Percentiles rank a stretch among this genome's conserved stretches.
phyloP scores from a whole-genome alignment of 2,888 invertebrate genomes.

The Eupithecia exiguata region DNA sequence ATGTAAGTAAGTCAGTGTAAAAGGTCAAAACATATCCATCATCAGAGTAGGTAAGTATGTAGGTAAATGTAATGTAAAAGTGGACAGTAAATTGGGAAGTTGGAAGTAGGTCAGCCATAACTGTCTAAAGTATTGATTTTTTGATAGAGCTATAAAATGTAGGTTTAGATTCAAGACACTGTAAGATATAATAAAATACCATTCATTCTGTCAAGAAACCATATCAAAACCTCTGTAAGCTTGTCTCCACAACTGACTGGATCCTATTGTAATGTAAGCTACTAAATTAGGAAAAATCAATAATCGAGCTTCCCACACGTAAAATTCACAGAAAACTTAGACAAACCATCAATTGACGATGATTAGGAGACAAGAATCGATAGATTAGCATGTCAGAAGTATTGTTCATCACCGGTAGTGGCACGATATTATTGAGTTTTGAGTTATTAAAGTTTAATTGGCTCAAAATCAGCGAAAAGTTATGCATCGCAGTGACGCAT shows the following conservation, averaged over 20 bases:
- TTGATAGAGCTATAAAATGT: not conserved
- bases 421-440: not conserved
- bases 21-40: conserved; percentile 4
- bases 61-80: not conserved
- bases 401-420: conserved; percentile 15
- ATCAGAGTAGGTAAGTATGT: not conserved
- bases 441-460: conserved; percentile 3
- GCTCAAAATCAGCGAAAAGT: conserved; percentile 34
- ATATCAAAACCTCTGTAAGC: not conserved
- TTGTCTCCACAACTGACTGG: conserved; percentile 15
- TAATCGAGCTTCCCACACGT: conserved; percentile 61
- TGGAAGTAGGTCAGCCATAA: conserved; percentile 27
- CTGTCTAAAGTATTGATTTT: conserved; percentile 30
- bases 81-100: not conserved
- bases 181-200: not conserved
- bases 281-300: conserved; percentile 71
- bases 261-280: conserved; percentile 64
- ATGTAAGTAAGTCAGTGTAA: not conserved
- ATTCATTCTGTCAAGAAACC: not conserved
- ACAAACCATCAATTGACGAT: conserved; percentile 20
- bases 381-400: conserved; percentile 14
- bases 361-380: conserved; percentile 14
- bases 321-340: conserved; percentile 39
- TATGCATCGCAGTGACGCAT: conserved; percentile 59
- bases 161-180: not conserved